Conservation (phyloP, 2,113 vertebrate species). For the Capreolus pygargus region DNA sequence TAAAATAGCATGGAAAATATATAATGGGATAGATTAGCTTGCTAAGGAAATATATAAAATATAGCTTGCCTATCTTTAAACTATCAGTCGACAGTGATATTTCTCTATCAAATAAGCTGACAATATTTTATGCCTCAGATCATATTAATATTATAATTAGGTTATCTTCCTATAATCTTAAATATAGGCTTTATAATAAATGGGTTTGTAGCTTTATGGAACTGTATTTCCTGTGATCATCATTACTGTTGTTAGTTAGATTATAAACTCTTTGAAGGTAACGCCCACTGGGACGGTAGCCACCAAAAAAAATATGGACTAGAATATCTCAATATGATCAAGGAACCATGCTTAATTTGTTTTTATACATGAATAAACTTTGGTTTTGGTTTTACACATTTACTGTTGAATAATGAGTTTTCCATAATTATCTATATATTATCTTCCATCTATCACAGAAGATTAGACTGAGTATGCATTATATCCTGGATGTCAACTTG, state of each 20-base stretch:
- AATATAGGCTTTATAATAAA: not conserved
- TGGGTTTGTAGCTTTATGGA: not conserved
- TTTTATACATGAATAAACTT: not conserved
- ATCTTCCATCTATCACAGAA: not conserved
- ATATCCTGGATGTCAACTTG: not conserved
- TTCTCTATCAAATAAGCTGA: slow-evolving; percentile 15
- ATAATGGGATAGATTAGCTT: not conserved
- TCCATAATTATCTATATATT: not conserved
- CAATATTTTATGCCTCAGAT: not conserved
- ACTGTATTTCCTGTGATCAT: not conserved
- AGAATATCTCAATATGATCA: not conserved
- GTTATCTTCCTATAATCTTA: not conserved
- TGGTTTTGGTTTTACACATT: not conserved
- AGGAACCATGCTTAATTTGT: not conserved
- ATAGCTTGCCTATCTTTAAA: not conserved
- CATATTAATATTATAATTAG: not conserved
- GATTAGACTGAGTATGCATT: not conserved
- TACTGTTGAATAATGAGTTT: not conserved
- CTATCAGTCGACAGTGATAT: not conserved
- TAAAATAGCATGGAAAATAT: not conserved
- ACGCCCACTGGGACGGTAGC: not conserved
- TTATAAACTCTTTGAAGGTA: not conserved
- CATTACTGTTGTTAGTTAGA: not conserved
- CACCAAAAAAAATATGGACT: not conserved
- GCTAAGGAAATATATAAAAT: not conserved